phyloP scores from a whole-genome alignment of 2,797 vertebrate genomes.

The Notolepis coatsorum region DNA sequence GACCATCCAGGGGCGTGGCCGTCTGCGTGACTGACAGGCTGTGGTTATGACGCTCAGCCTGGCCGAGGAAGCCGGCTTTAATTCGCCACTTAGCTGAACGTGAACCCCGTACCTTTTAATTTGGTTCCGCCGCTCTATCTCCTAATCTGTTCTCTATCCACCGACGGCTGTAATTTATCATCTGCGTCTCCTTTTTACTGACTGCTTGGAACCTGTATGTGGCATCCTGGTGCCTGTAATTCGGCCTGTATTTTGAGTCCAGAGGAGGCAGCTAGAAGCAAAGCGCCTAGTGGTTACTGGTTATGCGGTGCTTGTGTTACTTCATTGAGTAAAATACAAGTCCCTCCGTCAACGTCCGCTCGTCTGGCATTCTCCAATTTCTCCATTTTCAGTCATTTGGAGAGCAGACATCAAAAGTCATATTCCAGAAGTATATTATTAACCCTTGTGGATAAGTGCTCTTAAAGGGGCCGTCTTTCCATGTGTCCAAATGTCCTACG shows the following conservation, averaged over 20 bases:
- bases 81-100: conserved; percentile 36
- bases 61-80: conserved; percentile 40
- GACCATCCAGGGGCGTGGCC: conserved; percentile 27
- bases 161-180: conserved; percentile 60
- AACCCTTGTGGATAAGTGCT: conserved; percentile 5
- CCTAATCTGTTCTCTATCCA: conserved; percentile 39
- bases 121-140: conserved; percentile 46
- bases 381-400: conserved; percentile 16
- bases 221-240: conserved; percentile 53
- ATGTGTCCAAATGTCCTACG: background rate
- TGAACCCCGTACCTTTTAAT: conserved; percentile 61
- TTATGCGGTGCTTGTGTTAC: conserved; percentile 27
- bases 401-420: conserved; percentile 40
- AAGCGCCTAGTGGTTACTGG: conserved; percentile 14
- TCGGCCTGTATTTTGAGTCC: conserved; percentile 42
- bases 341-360: conserved; percentile 47
- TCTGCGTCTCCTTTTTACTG: conserved; percentile 48
- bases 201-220: conserved; percentile 21
- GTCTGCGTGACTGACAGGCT: conserved; percentile 47
- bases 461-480: background rate
- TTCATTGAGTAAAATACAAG: conserved; percentile 43
- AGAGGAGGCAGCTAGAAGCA: conserved; percentile 34
- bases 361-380: conserved; percentile 25
- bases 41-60: conserved; percentile 45
- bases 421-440: conserved; percentile 23